Evolutionary conservation across 2,888 invertebrate genomes (phyloP), one percentile per base, ranked within the genome.

Genomic region (Lamellibrachia columna): DNA sequence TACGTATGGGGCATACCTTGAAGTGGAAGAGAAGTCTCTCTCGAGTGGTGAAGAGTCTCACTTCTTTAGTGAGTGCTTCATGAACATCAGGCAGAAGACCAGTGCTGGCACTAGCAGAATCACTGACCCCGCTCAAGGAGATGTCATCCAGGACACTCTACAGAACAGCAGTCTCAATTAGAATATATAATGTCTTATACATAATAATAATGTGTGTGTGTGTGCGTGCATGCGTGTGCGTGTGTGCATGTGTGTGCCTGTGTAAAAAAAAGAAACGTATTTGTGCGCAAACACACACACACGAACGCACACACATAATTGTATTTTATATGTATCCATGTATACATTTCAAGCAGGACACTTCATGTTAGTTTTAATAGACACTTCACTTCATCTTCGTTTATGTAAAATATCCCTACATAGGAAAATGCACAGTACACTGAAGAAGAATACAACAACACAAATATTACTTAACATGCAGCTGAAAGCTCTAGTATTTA

Each of bases 31-130:
- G 91, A 91, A 95, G 92, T 90, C 93, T 94, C 93, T 96, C 96
- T 90, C 96, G 93, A 90, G 93, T 91, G 92, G 95, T 94, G 92
- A 96, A 95, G 40, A 94, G 93, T 52, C 93, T 93, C 28, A 96
- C 94, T 93, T 96, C 96, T 92, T 94, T 94, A 90, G 95, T 94
- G 52, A 96, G 94, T 2, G 96, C 95, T 11, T 94, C 93, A 93
- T 95, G 95, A 52, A 96, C 95, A 92, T 95, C 94, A 7, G 94
- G 93, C 6, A 91, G 52, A 8, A 93, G 40, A 15, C 92, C 93
- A 52, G 58, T 22, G 52, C 52, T 53, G 52, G 60, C 75, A 75
- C 60, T 60, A 22, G 92, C 75, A 11, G 58, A 8, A 3, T 75
- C 75, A 75, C 75, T 75, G 91, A 92, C 40, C 52, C 60, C 52